Percentiles rank a stretch among this genome's conserved stretches.
Conservation (phyloP, 1,140 invertebrate species). For the Zaprionus capensis region DNA sequence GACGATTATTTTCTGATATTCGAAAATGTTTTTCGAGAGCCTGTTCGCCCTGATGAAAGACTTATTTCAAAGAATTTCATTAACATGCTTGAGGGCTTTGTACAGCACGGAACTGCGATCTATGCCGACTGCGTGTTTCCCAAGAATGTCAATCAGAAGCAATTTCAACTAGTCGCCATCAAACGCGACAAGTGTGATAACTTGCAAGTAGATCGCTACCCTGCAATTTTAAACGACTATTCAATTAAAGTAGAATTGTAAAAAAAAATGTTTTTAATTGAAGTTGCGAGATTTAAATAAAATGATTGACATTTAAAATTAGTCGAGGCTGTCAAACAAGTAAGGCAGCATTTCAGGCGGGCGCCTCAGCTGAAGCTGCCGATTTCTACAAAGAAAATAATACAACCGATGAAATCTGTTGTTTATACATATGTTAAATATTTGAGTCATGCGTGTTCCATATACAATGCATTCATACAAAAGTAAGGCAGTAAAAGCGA, state of each 20-base stretch:
- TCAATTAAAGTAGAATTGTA: neutral
- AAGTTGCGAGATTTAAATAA: neutral
- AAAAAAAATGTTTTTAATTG: neutral
- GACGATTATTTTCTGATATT: slow-evolving; percentile 56
- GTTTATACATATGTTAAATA: neutral
- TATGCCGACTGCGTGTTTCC: slow-evolving; percentile 18
- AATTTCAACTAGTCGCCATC: slow-evolving; percentile 13
- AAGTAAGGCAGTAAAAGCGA: neutral
- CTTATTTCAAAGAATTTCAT: slow-evolving; percentile 42
- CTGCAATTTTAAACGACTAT: neutral
- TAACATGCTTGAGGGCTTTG: slow-evolving; percentile 48
- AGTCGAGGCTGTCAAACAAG: neutral
- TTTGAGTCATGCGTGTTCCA: neutral
- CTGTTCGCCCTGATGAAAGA: slow-evolving; percentile 34
- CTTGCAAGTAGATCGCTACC: neutral
- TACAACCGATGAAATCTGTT: neutral
- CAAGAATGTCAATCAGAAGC: slow-evolving; percentile 9
- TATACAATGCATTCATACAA: neutral
- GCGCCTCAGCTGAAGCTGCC: neutral
- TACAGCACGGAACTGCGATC: neutral
- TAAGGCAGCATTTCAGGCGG: neutral
- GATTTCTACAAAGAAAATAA: neutral
- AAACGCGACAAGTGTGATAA: slow-evolving; percentile 3
- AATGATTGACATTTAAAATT: neutral
- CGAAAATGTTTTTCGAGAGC: neutral